Evolutionary conservation across 2,797 vertebrate genomes (phyloP).

Genomic region (Pangasius mekongensis): DNA sequence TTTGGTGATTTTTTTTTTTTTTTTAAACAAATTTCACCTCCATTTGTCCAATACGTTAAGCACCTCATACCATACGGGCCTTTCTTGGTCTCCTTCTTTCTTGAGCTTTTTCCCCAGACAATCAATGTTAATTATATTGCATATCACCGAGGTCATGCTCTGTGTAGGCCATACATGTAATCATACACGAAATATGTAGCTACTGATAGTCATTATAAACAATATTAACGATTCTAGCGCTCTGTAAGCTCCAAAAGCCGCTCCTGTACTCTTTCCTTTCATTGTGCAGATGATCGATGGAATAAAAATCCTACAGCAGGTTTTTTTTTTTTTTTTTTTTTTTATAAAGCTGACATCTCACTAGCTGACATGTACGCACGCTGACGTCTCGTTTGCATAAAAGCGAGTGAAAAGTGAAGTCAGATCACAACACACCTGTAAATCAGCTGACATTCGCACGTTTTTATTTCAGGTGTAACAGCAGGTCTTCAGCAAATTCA

Average conservation of each 20-base stretch:
- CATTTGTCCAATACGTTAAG: not conserved
- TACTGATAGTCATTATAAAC: not conserved
- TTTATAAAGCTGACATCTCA: not conserved
- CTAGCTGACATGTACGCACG: conserved; percentile 15
- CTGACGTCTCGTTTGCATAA: conserved; percentile 18
- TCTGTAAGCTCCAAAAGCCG: not conserved
- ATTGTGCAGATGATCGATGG: not conserved
- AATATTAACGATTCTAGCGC: not conserved
- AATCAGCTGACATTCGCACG: not conserved
- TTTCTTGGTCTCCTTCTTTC: not conserved
- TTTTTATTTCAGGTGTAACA: conserved; percentile 9
- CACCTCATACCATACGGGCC: not conserved
- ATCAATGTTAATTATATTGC: not conserved
- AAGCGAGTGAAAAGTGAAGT: conserved; percentile 15
- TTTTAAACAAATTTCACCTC: not conserved
- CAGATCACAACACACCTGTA: conserved; percentile 23
- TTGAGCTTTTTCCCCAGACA: not conserved
- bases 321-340: no score
- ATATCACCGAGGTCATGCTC: not conserved
- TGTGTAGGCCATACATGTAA: not conserved
- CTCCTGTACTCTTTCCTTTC: not conserved
- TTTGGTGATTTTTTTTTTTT: not conserved
- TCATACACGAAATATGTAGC: not conserved
- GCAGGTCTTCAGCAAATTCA: not conserved
- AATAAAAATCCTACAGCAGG: not conserved